phyloP scores from a whole-genome alignment of 1,140 invertebrate species.

The Stratiolaelaps scimitus region DNA sequence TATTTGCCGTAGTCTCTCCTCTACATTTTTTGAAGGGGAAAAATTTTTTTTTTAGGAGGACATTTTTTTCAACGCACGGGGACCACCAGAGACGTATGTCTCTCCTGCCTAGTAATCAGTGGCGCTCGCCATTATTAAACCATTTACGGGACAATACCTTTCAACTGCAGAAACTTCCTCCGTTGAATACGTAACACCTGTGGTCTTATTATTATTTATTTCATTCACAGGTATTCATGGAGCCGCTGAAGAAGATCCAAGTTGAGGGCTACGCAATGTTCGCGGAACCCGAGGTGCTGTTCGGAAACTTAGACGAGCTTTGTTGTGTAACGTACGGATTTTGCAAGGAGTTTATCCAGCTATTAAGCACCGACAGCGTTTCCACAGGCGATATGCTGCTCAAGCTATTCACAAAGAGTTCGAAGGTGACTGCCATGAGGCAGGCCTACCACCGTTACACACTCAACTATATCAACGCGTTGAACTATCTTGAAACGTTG shows the following conservation, averaged over 20 bases:
- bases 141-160: too few species aligned
- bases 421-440: slow-evolving; percentile 42
- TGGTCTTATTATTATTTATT: too few species aligned
- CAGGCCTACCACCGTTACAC: slow-evolving; percentile 52
- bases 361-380: slow-evolving; percentile 44
- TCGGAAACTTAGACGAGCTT: slow-evolving; percentile 57
- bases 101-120: too few species aligned
- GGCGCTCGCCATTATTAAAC: too few species aligned
- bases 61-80: too few species aligned
- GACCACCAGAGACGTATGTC: too few species aligned
- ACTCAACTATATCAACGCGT: slow-evolving; percentile 52
- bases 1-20: too few species aligned
- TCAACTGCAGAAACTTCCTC: too few species aligned
- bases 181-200: too few species aligned
- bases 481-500: slow-evolving; percentile 51
- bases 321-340: slow-evolving; percentile 56
- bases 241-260: slow-evolving; percentile 56
- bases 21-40: too few species aligned
- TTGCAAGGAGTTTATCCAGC: slow-evolving; percentile 53
- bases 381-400: slow-evolving; percentile 48
- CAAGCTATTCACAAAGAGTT: slow-evolving; percentile 49
- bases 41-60: too few species aligned
- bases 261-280: slow-evolving; percentile 57
- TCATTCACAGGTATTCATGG: slow-evolving; percentile 52
- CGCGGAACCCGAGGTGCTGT: slow-evolving; percentile 54